These are phyloP conservation scores for Mechanitis messenoides DNA, from an alignment of 2,888 invertebrate genomes.

Conservation along the genomic window DNA sequence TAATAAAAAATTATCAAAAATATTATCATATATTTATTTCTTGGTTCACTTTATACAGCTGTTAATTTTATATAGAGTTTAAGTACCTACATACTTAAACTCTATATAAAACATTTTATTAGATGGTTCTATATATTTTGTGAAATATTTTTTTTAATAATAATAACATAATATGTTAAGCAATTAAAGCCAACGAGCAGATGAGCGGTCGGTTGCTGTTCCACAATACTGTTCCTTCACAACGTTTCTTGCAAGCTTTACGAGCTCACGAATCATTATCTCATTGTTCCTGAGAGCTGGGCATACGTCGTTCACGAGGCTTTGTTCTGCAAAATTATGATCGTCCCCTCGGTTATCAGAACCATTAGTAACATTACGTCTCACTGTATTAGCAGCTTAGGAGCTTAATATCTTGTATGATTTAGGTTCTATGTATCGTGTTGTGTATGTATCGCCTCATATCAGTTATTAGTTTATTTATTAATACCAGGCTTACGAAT, in stretches of 20 bases:
- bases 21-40: slow-evolving; percentile 11
- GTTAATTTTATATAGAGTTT: too few relatives aligned
- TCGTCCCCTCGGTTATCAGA: slow-evolving; percentile 58
- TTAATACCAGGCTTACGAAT: too few relatives aligned
- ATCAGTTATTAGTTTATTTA: too few relatives aligned
- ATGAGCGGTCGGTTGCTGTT: not conserved
- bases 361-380: slow-evolving; percentile 65
- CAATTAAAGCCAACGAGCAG: slow-evolving; percentile 8
- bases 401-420: slow-evolving; percentile 45
- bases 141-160: too few relatives aligned
- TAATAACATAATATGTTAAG: slow-evolving; percentile 8
- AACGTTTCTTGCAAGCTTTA: slow-evolving; percentile 36
- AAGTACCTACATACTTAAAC: not conserved
- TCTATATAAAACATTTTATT: too few relatives aligned
- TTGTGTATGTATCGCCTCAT: not conserved
- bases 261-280: slow-evolving; percentile 65
- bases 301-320: slow-evolving; percentile 56
- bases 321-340: slow-evolving; percentile 68
- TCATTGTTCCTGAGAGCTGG: slow-evolving; percentile 60
- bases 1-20: slow-evolving; percentile 28
- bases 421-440: slow-evolving; percentile 19
- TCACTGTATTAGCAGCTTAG: slow-evolving; percentile 47
- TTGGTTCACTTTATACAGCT: not conserved
- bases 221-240: not conserved
- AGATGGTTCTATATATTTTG: too few relatives aligned